Base-by-base conservation (phyloP, 2,888 invertebrate genomes). In the Leucophenga maculata region DNA sequence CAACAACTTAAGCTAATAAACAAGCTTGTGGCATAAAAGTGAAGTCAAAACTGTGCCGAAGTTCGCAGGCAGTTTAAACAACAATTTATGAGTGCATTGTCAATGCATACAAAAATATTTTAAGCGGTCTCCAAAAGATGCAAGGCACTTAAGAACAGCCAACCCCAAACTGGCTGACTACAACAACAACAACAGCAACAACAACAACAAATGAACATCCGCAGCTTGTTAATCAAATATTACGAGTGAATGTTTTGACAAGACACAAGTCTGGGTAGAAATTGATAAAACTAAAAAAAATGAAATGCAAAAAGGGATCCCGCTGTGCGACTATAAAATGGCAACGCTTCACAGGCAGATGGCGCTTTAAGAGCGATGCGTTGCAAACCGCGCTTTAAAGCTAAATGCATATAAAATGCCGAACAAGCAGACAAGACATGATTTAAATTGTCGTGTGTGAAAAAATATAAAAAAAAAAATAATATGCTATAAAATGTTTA, bases 61-160 rank as follows among this genome's bases (percentile, higher is more conserved):
- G 4, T 26, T 26, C 26, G 3, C 26, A 4, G 26, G 26, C 4
- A 26, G 26, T 4, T 26, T 26, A 70, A 71, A 62, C 22, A 32
- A 69, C 26, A 81, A 80, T 81, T 80, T 80, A 82, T 79, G 80
- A 72, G 73, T 71, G 73, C 70, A 72, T 72, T 74, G 76, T 73
- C 81, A 79, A 80, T 80, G 76, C 31, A 26, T n/a, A 39, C 8
- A 39, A 39, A 8, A 32, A 39, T 39, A 39, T 39, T 11, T 39
- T 39, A 39, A 39, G 11, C 39, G 11, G 8, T 9, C 9, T 3
- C 26, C 22, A 46, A 11, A 62, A 22, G 20, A 44, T 39, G 11
- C 39, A 39, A 8, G 39, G 39, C 39, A 39, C 39, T 39, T 39
- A 39, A 39, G 8, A 39, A 11, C 39, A 39, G 11, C 39, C 39